Evolutionary conservation across 1,140 invertebrate genomes (phyloP).

Genomic region (Ylistrum balloti): DNA sequence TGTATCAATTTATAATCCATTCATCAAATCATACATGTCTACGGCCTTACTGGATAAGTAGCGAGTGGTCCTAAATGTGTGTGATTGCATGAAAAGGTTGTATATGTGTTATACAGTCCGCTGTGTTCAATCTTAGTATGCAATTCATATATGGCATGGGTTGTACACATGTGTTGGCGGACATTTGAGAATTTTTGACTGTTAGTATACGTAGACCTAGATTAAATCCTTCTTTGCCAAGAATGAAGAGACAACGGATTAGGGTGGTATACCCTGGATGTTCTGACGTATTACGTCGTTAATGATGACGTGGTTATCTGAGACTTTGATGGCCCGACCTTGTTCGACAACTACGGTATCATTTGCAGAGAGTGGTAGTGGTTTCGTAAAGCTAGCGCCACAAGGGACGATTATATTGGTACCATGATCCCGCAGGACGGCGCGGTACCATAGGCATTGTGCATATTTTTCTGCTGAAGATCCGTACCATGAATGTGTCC

Average conservation of each 20-base stretch:
- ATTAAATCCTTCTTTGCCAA: conserved; percentile 11
- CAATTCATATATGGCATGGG: neutral
- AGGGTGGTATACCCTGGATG: neutral
- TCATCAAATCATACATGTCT: conserved; percentile 26
- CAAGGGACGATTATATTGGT: neutral
- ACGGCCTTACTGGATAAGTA: conserved; percentile 32
- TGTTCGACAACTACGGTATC: neutral
- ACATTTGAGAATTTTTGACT: neutral
- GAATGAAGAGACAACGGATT: neutral
- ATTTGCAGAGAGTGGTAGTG: neutral
- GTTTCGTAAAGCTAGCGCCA: neutral
- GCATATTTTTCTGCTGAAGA: neutral
- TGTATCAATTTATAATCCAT: conserved; percentile 29
- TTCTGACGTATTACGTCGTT: neutral
- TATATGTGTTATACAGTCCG: conserved; percentile 11
- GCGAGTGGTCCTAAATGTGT: conserved; percentile 32
- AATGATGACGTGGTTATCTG: neutral
- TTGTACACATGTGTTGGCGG: neutral
- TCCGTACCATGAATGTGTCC: neutral
- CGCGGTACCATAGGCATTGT: neutral
- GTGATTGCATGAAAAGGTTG: conserved; percentile 38
- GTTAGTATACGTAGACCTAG: conserved; percentile 10
- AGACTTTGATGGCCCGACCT: neutral
- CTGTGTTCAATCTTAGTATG: conserved; percentile 34
- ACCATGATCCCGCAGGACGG: neutral